Base-by-base conservation (phyloP, 1,140 invertebrate species). In the Pissodes strobi region DNA sequence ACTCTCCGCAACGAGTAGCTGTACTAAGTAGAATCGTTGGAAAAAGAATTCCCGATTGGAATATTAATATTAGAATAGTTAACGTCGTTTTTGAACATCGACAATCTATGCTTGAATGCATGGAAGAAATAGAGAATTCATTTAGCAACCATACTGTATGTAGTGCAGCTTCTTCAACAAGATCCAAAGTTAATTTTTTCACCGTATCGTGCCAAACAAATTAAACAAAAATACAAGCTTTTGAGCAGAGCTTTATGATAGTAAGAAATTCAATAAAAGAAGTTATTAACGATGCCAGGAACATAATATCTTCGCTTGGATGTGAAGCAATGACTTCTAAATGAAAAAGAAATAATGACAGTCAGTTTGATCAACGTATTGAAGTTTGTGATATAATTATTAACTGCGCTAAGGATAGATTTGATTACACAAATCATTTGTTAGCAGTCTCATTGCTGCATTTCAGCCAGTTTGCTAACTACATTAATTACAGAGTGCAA, bases 371-470 rank as follows among this genome's bases (percentile, higher is more conserved):
- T 9, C 25, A 27, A 3, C 25, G 25, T 27, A 5, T 9, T 27
- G 64, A 67, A 59, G 48, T 69, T n/a, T 69, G 67, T 48, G 64
- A 69, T 66, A 43, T 64, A 15, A 69, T 69, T 23, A 59, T 64
- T 8, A 62, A 39, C 12, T 48, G 38, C 13, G 52, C 56, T 18
- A 49, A 51, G 43, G 67, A 69, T 27, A 18, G 67, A 45, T 69
- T 69, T 67, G n/a, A 18, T 19, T 62, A 51, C 53, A 61, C 12
- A 15, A 23, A 61, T 38, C 60, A 67, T 55, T 27, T 27, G 25
- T 27, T 27, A 27, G 25, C 25, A 27, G 25, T 5, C 9, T 27
- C 25, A 27, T 27, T 27, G 25, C 9, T 27, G 3, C 9, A 27
- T 27, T 27, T 9, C 25, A 27, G 9, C 25, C 25, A 27, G 25